Evolutionary conservation across 2,113 vertebrate genomes (phyloP).

Genomic region (Tetraodon nigroviridis): DNA sequence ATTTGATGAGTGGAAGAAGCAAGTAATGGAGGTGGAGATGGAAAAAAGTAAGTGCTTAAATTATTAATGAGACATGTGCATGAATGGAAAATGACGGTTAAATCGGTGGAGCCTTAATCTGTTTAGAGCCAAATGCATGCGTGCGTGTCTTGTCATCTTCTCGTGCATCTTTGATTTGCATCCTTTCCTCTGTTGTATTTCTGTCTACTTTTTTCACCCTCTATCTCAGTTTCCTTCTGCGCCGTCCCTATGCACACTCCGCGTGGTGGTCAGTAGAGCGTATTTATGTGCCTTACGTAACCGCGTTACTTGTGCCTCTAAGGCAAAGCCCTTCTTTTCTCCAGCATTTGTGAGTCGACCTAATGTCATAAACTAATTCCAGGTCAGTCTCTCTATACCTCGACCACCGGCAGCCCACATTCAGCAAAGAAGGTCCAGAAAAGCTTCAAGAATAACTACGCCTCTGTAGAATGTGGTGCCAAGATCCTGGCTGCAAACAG

Average conservation of each 20-base stretch:
- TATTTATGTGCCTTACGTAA: slow-evolving; percentile 42
- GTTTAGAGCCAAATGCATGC: neutral
- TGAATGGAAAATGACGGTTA: neutral
- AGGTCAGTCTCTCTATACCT: slow-evolving; percentile 92
- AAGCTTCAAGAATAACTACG: slow-evolving; percentile 97
- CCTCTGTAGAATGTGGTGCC: slow-evolving; percentile 96
- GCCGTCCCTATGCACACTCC: slow-evolving; percentile 3
- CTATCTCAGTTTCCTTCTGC: neutral
- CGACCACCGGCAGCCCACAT: slow-evolving; percentile 82
- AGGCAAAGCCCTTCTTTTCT: neutral
- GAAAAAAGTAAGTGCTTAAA: slow-evolving; percentile 86
- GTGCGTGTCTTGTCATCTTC: neutral
- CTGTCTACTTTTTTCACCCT: slow-evolving; percentile 2
- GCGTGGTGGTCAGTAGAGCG: slow-evolving; percentile 29
- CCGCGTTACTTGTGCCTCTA: slow-evolving; percentile 4
- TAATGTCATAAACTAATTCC: slow-evolving; percentile 20
- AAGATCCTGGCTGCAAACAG: slow-evolving; percentile 96
- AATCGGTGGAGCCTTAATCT: neutral
- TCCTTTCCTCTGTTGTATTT: slow-evolving; percentile 17
- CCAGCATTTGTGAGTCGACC: neutral
- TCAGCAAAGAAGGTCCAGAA: slow-evolving; percentile 92
- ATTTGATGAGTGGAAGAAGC: slow-evolving; percentile 99
- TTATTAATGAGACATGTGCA: neutral
- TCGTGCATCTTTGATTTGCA: neutral
- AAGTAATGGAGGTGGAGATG: slow-evolving; percentile 98